Evolutionary conservation across 2,888 invertebrate species (phyloP).

Genomic region (Julus scandinavius): DNA sequence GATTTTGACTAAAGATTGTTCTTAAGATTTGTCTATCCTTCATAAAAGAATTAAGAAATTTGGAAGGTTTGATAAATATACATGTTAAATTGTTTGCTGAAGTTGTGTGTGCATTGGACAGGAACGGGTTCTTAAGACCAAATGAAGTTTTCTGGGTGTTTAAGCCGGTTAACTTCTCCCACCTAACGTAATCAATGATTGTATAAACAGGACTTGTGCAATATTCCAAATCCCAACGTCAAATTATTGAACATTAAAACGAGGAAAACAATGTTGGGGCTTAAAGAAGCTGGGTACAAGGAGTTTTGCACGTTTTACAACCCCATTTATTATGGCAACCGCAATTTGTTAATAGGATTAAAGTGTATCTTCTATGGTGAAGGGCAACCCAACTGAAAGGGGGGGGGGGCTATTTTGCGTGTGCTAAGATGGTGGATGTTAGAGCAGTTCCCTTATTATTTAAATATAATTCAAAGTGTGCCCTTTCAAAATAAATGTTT

Average conservation of each 20-base stretch:
- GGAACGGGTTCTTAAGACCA: neutral
- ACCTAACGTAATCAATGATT: conserved; percentile 31
- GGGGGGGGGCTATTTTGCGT: neutral
- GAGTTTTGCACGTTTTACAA: conserved; percentile 39
- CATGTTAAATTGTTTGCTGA: neutral
- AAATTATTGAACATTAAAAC: conserved; percentile 37
- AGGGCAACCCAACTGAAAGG: neutral
- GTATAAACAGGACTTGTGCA: conserved; percentile 39
- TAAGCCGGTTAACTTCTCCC: conserved; percentile 37
- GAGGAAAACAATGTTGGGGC: neutral
- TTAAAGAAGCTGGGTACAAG: conserved; percentile 31
- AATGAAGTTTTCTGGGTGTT: neutral
- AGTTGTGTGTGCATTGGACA: neutral
- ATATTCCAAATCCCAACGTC: conserved; percentile 24
- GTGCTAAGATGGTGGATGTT: neutral
- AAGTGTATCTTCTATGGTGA: neutral
- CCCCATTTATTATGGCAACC: conserved; percentile 52
- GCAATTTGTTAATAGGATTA: conserved; percentile 54
- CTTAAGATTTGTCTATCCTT: too few relatives aligned
- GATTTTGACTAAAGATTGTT: too few relatives aligned
- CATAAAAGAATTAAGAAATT: neutral
- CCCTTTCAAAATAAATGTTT: too few relatives aligned
- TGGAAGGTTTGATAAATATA: neutral
- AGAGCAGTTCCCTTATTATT: neutral
- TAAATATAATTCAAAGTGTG: neutral